Percentiles rank a stretch among this genome's conserved stretches.
phyloP scores from a whole-genome alignment of 2,888 invertebrate genomes.

The Charanyca ferruginea region DNA sequence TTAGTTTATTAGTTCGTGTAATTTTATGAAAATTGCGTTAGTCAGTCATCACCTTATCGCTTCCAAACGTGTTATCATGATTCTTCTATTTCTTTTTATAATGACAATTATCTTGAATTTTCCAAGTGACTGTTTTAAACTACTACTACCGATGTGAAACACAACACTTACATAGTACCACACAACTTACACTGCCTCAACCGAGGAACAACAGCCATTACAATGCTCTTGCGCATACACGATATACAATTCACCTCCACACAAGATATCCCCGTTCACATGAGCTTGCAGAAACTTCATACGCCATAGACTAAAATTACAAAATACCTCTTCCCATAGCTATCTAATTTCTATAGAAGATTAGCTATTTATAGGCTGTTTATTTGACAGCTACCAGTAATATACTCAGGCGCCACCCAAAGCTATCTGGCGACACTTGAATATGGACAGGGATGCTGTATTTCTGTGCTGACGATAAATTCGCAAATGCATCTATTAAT shows the following conservation, averaged over 20 bases:
- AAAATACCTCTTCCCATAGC: constrained; percentile 60
- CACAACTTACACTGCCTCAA: background rate
- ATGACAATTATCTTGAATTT: too few species aligned
- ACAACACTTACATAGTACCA: too few species aligned
- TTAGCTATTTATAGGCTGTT: constrained; percentile 45
- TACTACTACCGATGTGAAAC: too few species aligned
- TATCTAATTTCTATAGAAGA: constrained; percentile 60
- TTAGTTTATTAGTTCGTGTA: too few species aligned
- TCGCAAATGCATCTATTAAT: constrained; percentile 5
- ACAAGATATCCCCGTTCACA: constrained; percentile 48
- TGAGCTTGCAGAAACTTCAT: constrained; percentile 56
- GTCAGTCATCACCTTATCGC: too few species aligned
- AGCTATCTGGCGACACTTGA: constrained; percentile 47
- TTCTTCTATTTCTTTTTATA: too few species aligned
- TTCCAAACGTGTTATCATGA: too few species aligned
- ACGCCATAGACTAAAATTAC: constrained; percentile 46
- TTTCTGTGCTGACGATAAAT: constrained; percentile 36
- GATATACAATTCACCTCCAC: constrained; percentile 43
- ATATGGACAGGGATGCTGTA: constrained; percentile 25
- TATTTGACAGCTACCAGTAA: constrained; percentile 49
- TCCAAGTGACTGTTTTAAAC: too few species aligned
- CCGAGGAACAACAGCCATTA: constrained; percentile 7
- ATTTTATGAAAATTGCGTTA: too few species aligned
- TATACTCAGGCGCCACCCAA: constrained; percentile 50
- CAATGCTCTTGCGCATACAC: constrained; percentile 8